These are phyloP conservation scores for Chondrilla cf. caribensis DNA, from an alignment of 37 sponge, comb jelly and placozoan genomes.

Conservation along the genomic window DNA sequence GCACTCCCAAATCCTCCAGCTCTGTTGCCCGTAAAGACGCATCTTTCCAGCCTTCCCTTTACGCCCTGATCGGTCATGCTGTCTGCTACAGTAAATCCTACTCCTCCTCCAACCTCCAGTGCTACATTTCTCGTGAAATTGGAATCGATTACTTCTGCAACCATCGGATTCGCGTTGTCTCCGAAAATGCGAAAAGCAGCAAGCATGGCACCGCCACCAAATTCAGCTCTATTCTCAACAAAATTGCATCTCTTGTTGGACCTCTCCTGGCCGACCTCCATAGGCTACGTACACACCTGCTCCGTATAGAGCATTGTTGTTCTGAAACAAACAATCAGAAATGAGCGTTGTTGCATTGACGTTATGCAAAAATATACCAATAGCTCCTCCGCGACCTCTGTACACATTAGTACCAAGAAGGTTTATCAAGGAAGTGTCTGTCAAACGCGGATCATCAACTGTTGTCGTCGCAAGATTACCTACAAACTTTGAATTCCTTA, in stretches of 20 bases:
- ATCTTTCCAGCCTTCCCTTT: not conserved
- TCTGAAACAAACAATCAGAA: not conserved
- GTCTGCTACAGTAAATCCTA: not conserved
- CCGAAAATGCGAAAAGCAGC: not conserved
- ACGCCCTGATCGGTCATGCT: not conserved
- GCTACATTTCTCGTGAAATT: not conserved
- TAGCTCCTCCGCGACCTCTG: conserved; percentile 5
- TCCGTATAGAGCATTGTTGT: not conserved
- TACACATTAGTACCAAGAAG: not conserved
- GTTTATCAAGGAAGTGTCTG: not conserved
- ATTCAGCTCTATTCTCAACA: not conserved
- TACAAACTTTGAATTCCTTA: not conserved
- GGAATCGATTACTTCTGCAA: not conserved
- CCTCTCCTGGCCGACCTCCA: not conserved
- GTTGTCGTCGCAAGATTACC: not conserved
- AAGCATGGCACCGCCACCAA: not conserved
- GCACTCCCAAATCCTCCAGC: conserved; percentile 23
- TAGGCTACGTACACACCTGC: not conserved
- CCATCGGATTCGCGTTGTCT: not conserved
- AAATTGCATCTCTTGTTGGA: not conserved
- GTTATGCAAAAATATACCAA: not conserved
- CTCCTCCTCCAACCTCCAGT: not conserved
- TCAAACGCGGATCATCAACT: no score
- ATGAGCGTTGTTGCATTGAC: not conserved
- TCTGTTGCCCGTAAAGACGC: not conserved